These are phyloP conservation scores for Bhutanitis thaidina DNA, from an alignment of 2,888 invertebrate genomes.

Conservation along the genomic window DNA sequence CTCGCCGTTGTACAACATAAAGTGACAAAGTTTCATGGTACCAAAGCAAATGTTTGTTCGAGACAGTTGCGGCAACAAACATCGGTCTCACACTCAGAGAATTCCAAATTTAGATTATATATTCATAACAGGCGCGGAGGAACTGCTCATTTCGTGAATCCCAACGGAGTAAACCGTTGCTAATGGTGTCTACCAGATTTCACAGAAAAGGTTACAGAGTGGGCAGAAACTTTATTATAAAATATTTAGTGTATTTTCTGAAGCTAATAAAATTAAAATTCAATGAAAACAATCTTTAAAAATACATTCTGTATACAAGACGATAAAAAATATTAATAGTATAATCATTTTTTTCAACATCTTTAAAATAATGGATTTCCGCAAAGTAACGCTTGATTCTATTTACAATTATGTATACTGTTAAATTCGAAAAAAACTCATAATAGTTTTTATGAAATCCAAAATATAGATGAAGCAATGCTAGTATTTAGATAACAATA, in stretches of 20 bases:
- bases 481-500: no score
- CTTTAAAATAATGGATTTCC: no score
- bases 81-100: constrained; percentile 71
- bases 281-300: no score
- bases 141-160: constrained; percentile 67
- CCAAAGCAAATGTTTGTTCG: constrained; percentile 60
- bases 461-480: no score
- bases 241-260: neutral
- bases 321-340: no score
- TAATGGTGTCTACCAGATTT: constrained; percentile 36
- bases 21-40: constrained; percentile 48
- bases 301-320: no score
- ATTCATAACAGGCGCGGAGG: constrained; percentile 73
- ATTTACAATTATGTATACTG: no score
- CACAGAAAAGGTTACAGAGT: constrained; percentile 1
- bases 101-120: constrained; percentile 76
- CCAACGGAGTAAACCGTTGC: constrained; percentile 51
- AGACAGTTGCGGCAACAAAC: constrained; percentile 69
- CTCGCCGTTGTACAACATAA: constrained; percentile 24
- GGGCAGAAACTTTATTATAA: neutral
- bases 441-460: no score
- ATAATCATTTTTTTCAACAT: no score
- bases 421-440: no score
- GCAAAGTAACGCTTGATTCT: no score
- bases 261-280: no score